Percentiles rank a stretch among this genome's conserved stretches.
Conservation (phyloP, 2,797 vertebrate genomes). For the Benthosema pterotum region DNA sequence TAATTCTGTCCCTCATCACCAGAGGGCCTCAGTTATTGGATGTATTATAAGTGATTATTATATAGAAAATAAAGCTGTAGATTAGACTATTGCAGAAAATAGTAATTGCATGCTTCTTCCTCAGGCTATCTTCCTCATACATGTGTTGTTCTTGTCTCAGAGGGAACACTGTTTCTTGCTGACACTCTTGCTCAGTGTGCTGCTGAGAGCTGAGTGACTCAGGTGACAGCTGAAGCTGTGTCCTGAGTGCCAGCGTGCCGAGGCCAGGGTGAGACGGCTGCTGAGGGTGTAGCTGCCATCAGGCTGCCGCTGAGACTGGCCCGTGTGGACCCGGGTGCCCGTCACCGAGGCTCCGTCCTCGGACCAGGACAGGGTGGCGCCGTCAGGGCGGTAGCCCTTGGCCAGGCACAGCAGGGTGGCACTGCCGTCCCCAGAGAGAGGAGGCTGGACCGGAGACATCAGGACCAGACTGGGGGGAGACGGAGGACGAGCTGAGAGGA, state of each 20-base stretch:
- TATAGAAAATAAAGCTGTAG: too few species aligned
- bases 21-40: too few species aligned
- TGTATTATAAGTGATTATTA: too few species aligned
- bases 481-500: not conserved
- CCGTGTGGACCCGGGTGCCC: conserved; percentile 37
- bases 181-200: conserved; percentile 35
- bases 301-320: conserved; percentile 32
- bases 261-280: conserved; percentile 58
- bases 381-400: conserved; percentile 54
- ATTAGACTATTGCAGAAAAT: too few species aligned
- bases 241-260: conserved; percentile 37
- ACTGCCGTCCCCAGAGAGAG: conserved; percentile 27
- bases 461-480: conserved; percentile 54
- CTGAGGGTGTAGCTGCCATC: conserved; percentile 57
- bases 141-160: not conserved
- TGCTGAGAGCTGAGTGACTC: conserved; percentile 49
- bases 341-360: not conserved
- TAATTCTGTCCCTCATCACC: too few species aligned
- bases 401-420: conserved; percentile 64
- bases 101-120: too few species aligned
- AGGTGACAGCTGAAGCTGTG: conserved; percentile 52
- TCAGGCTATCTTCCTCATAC: too few species aligned
- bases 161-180: conserved; percentile 24
- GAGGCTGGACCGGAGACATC: conserved; percentile 52
- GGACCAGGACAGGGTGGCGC: conserved; percentile 53